Percentiles rank a stretch among this genome's conserved stretches.
These are phyloP conservation scores for Callipepla squamata DNA, from an alignment of 2,113 vertebrate species.

Conservation along the genomic window DNA sequence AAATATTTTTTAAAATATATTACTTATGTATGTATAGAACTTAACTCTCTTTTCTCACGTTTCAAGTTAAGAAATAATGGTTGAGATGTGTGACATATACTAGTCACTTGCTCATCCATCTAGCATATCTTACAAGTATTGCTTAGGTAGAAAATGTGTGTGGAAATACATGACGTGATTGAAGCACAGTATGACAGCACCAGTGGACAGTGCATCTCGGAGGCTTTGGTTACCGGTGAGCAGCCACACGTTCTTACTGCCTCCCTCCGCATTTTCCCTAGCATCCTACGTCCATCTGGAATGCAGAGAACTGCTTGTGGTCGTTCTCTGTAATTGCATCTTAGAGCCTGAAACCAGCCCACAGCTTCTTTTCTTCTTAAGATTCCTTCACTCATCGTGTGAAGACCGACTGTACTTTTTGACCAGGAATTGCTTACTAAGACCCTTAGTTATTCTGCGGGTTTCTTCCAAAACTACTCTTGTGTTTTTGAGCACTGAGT, in stretches of 20 bases:
- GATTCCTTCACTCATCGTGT: neutral
- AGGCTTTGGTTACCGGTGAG: neutral
- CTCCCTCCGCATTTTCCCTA: neutral
- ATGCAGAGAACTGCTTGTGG: neutral
- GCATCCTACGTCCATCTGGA: rapidly evolving
- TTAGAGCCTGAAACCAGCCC: neutral
- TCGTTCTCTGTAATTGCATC: neutral
- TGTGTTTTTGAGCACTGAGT: neutral
- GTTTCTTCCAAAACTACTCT: neutral
- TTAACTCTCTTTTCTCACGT: neutral
- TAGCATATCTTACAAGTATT: neutral
- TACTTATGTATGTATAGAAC: neutral
- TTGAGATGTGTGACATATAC: neutral
- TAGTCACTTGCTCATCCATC: neutral
- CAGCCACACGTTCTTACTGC: neutral
- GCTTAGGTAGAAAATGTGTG: neutral
- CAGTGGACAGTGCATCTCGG: neutral
- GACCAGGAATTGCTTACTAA: neutral
- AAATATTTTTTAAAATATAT: neutral
- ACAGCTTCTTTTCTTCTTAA: neutral
- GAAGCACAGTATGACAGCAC: neutral
- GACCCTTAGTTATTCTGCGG: neutral
- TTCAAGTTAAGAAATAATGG: neutral
- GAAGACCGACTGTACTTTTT: neutral
- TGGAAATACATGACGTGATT: neutral